Evolutionary conservation across 2,797 vertebrate species (phyloP).

Genomic region (Champsocephalus esox): DNA sequence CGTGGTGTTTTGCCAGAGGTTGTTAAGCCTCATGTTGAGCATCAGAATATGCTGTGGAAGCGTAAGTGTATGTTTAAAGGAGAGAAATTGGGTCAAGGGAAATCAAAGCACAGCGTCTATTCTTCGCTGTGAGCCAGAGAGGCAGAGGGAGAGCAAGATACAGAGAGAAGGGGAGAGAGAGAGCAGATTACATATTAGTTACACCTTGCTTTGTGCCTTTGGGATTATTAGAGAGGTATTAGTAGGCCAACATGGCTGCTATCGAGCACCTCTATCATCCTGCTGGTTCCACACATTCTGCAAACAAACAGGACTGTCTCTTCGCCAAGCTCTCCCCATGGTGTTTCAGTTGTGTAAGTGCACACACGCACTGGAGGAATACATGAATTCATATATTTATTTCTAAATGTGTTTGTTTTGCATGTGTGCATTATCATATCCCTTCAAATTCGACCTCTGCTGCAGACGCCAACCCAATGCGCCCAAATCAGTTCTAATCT

Average conservation of each 20-base stretch:
- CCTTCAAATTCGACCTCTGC: constrained; percentile 9
- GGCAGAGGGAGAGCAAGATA: constrained; percentile 49
- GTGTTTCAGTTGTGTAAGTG: constrained; percentile 25
- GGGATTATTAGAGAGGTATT: constrained; percentile 76
- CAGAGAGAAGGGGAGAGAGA: constrained; percentile 48
- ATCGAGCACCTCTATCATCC: constrained; percentile 57
- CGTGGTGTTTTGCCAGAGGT: constrained; percentile 70
- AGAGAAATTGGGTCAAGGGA: constrained; percentile 80
- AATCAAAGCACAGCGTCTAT: constrained; percentile 74
- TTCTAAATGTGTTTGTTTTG: constrained; percentile 21
- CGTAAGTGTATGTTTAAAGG: constrained; percentile 71
- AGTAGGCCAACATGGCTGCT: constrained; percentile 70
- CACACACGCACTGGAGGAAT: constrained; percentile 24
- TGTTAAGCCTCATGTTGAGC: constrained; percentile 75
- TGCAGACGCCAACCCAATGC: constrained; percentile 8
- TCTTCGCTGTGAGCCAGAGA: constrained; percentile 68
- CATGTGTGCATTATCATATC: not conserved
- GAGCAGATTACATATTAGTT: constrained; percentile 78
- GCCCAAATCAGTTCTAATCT: constrained; percentile 20
- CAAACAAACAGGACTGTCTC: constrained; percentile 50
- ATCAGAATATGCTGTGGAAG: constrained; percentile 72
- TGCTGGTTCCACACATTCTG: constrained; percentile 38
- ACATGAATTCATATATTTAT: constrained; percentile 48
- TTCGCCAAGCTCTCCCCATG: constrained; percentile 32
- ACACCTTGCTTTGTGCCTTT: constrained; percentile 76